A percentile compares a stretch with the other conserved stretches of the same genome.
These are phyloP conservation scores for Carollia perspicillata DNA, from an alignment of 2,113 vertebrate genomes.

Conservation along the genomic window DNA sequence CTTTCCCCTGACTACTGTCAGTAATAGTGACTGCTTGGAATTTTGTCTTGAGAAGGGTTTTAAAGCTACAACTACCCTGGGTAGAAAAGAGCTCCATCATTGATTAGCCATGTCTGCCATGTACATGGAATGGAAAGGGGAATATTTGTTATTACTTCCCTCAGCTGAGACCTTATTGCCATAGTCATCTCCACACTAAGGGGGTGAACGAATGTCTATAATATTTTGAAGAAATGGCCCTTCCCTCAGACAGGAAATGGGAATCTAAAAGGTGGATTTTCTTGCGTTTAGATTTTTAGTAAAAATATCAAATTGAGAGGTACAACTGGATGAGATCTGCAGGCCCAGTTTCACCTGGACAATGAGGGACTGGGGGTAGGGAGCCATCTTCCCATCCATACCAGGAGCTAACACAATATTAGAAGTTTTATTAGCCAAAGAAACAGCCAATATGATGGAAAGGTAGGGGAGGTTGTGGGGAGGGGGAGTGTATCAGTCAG, in stretches of 20 bases:
- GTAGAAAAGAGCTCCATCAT: neutral
- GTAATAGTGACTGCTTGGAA: neutral
- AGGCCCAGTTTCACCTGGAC: neutral
- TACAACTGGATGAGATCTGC: neutral
- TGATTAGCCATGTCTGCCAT: neutral
- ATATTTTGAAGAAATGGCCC: neutral
- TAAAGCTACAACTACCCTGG: neutral
- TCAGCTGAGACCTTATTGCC: neutral
- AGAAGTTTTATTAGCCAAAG: neutral
- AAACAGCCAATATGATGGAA: neutral
- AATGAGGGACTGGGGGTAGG: neutral
- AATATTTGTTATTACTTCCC: neutral
- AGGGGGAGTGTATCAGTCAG: no score
- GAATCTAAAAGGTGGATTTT: neutral
- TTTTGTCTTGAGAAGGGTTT: constrained; percentile 15
- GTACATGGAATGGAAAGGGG: neutral
- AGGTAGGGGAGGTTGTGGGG: neutral
- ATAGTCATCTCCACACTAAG: neutral
- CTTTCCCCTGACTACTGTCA: neutral
- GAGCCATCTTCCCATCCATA: neutral
- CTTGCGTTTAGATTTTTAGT: neutral
- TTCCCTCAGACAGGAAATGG: neutral
- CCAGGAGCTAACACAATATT: neutral
- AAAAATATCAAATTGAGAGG: neutral
- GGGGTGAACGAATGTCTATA: neutral